A percentile compares a stretch with the other conserved stretches of the same genome.
Conservation (phyloP, 2,888 invertebrate species). For the Orthosia incerta region DNA sequence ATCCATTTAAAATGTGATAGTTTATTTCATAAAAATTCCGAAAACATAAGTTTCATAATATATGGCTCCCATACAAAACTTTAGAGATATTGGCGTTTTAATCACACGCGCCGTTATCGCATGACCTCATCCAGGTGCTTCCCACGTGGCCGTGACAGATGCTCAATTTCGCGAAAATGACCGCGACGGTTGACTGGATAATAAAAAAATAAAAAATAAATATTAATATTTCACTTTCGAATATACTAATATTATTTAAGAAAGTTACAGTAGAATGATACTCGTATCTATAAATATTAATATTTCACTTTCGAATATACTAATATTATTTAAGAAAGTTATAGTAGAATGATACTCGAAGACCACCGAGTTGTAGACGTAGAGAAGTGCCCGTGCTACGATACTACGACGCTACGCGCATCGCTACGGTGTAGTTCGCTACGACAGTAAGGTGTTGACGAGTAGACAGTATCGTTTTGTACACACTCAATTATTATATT, state of each 20-base stretch:
- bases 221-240: background rate
- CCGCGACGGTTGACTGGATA: no score
- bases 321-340: background rate
- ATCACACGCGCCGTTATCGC: no score
- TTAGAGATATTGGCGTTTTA: no score
- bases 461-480: background rate
- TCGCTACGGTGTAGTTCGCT: slow-evolving; percentile 33
- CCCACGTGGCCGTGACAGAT: no score
- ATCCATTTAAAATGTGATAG: no score
- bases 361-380: background rate
- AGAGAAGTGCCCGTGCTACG: background rate
- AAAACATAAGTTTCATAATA: no score
- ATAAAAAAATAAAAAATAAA: no score
- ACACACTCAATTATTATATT: background rate
- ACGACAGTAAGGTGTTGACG: background rate
- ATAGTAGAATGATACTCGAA: background rate
- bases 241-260: background rate
- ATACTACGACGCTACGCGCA: background rate
- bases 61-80: no score
- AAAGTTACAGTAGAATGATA: no score
- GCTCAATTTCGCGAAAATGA: no score
- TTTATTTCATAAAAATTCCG: no score
- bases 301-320: background rate
- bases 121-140: no score
- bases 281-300: background rate